phyloP scores from a whole-genome alignment of 2,113 vertebrate species.

The Ramphastos sulfuratus region DNA sequence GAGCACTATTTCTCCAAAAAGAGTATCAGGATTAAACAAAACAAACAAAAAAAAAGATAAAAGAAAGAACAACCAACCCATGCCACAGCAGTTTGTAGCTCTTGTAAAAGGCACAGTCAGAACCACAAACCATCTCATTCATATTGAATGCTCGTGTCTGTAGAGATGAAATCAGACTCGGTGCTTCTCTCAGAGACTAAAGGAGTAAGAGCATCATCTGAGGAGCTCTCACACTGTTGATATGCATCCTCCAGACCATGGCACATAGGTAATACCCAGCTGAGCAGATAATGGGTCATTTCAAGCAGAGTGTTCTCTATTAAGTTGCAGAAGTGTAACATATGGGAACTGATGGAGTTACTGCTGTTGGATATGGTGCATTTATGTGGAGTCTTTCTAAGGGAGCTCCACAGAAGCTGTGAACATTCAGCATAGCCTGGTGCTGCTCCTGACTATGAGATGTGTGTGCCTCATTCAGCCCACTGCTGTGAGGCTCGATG shows the following conservation, averaged over 20 bases:
- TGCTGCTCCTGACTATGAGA: fast-evolving
- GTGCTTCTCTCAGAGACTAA: background rate
- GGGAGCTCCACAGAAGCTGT: background rate
- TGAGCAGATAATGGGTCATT: background rate
- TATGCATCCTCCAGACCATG: background rate
- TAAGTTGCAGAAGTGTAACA: background rate
- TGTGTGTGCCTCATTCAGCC: background rate
- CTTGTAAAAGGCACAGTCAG: background rate
- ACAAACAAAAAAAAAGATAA: no score
- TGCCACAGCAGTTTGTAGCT: background rate
- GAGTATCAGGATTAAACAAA: background rate
- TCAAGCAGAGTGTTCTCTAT: background rate
- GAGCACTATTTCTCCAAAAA: background rate
- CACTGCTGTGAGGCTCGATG: background rate
- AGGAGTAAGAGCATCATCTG: background rate
- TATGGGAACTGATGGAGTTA: background rate
- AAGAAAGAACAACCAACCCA: background rate
- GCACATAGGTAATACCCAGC: background rate
- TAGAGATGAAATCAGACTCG: background rate
- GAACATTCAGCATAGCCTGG: background rate
- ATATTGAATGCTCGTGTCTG: background rate
- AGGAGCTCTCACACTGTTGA: background rate
- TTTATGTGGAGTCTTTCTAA: background rate
- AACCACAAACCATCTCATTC: background rate
- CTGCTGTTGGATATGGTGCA: background rate